Percentiles rank a stretch among this genome's conserved stretches.
Evolutionary conservation across 1,140 invertebrate species (phyloP).

Genomic region (Coenobita brevimanus): DNA sequence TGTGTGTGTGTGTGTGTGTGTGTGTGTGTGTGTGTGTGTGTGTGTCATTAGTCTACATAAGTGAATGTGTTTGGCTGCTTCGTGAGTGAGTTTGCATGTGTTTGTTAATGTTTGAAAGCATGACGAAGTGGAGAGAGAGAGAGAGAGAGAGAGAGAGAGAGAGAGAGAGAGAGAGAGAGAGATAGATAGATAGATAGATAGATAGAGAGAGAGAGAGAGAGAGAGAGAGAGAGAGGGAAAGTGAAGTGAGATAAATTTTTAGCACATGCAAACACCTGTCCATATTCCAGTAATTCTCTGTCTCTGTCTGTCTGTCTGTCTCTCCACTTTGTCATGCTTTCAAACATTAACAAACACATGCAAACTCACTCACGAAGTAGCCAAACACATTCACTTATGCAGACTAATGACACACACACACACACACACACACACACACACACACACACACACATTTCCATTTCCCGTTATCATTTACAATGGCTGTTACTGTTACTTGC

Average conservation of each 20-base stretch:
- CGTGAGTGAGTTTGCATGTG: neutral
- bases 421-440: neutral
- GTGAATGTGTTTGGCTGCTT: neutral
- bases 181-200: neutral
- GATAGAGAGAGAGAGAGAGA: neutral
- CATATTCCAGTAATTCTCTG: neutral
- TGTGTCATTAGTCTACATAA: neutral
- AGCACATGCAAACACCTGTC: too few species aligned
- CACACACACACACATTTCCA: neutral
- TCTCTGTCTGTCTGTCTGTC: neutral
- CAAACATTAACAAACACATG: neutral
- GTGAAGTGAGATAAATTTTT: neutral
- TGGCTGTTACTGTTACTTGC: too few species aligned
- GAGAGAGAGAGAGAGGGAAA: slow-evolving; percentile 4
- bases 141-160: slow-evolving; percentile 20
- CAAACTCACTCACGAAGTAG: neutral
- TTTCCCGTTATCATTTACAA: too few species aligned
- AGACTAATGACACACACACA: too few species aligned
- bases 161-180: slow-evolving; percentile 2
- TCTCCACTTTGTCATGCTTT: neutral
- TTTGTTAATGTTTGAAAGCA: neutral
- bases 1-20: neutral
- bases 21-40: neutral
- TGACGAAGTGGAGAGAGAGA: neutral
- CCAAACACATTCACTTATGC: neutral